Conservation (phyloP, 1,140 invertebrate species). For the Caerostris extrusa region DNA sequence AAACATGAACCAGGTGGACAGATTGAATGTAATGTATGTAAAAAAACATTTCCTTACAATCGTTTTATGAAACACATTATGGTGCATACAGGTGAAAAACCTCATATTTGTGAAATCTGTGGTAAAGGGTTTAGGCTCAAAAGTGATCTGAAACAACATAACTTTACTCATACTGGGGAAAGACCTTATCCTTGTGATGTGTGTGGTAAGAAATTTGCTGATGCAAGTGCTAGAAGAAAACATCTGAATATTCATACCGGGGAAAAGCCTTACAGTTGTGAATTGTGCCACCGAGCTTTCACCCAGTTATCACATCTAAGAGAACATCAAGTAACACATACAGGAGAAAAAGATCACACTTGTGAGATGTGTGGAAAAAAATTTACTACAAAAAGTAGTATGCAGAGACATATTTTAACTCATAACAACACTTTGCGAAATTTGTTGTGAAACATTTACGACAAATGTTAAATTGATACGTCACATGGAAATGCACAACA, state of each 20-base stretch:
- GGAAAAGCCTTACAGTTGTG: slow-evolving; percentile 89
- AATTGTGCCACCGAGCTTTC: slow-evolving; percentile 86
- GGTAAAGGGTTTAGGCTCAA: slow-evolving; percentile 88
- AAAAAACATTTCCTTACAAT: slow-evolving; percentile 86
- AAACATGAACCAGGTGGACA: slow-evolving; percentile 61
- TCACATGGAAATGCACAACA: slow-evolving; percentile 86
- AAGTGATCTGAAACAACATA: slow-evolving; percentile 89
- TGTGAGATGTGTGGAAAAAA: slow-evolving; percentile 81
- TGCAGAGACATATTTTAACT: slow-evolving; percentile 91
- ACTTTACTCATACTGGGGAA: slow-evolving; percentile 91
- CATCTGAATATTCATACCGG: slow-evolving; percentile 90
- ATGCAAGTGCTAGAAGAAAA: slow-evolving; percentile 92
- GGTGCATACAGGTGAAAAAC: slow-evolving; percentile 90
- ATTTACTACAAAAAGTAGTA: slow-evolving; percentile 83
- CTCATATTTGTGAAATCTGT: slow-evolving; percentile 83
- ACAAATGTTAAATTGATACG: slow-evolving; percentile 94
- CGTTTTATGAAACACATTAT: slow-evolving; percentile 93
- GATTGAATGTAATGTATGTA: slow-evolving; percentile 78
- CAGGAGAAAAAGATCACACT: slow-evolving; percentile 85
- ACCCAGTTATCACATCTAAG: slow-evolving; percentile 55
- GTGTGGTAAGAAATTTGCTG: slow-evolving; percentile 90
- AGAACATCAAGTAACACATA: slow-evolving; percentile 73
- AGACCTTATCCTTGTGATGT: slow-evolving; percentile 88
- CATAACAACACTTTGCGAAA: slow-evolving; percentile 89
- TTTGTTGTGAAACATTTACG: slow-evolving; percentile 93